Conservation (phyloP, 2,797 vertebrate genomes). For the Apodemus agrarius region DNA sequence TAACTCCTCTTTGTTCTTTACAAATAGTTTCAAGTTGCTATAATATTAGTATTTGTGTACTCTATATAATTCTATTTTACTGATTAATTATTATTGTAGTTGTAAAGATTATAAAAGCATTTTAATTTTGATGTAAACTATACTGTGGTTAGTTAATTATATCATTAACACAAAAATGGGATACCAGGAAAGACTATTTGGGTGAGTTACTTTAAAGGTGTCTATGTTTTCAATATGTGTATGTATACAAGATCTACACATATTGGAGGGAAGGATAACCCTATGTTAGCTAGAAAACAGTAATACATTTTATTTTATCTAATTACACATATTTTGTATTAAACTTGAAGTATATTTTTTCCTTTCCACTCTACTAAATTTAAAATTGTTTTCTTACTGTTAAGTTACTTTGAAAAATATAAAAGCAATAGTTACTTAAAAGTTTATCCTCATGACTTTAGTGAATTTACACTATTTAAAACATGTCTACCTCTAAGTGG, state of each 20-base stretch:
- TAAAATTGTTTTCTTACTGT: not conserved
- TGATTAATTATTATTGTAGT: not conserved
- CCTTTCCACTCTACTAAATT: not conserved
- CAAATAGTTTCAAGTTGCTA: not conserved
- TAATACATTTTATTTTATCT: not conserved
- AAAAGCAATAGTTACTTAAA: not conserved
- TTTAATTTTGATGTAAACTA: not conserved
- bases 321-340: not conserved
- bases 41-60: not conserved
- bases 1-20: not conserved
- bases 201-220: not conserved
- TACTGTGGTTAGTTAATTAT: not conserved
- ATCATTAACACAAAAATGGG: not conserved
- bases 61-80: not conserved
- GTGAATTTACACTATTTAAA: not conserved
- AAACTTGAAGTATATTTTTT: not conserved
- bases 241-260: not conserved
- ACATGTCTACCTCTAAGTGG: too few species aligned
- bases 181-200: not conserved
- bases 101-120: not conserved
- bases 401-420: not conserved
- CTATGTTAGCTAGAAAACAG: rapidly evolving
- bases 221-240: not conserved
- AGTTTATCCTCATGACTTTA: not conserved
- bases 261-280: rapidly evolving